Evolutionary conservation across 92 coral and sea anemone species (phyloP).

Genomic region (Parazoanthus darwini): DNA sequence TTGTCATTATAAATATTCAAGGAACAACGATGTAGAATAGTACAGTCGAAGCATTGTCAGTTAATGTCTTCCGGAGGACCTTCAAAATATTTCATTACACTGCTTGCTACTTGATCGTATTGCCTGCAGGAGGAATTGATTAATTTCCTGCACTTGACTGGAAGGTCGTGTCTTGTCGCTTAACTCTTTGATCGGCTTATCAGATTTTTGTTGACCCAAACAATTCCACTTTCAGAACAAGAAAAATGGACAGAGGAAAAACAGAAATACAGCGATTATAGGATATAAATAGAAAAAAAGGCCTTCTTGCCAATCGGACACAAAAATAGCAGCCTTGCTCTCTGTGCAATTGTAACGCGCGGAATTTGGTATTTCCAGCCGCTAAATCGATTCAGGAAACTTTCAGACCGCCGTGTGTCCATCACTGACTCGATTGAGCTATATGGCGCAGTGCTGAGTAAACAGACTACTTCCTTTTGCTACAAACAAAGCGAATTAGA

Average conservation of each 20-base stretch:
- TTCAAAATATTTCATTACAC: not conserved
- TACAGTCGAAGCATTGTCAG: not conserved
- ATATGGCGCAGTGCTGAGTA: not conserved
- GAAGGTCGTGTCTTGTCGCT: not conserved
- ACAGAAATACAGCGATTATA: not conserved
- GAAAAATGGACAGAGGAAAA: not conserved
- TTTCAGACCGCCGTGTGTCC: constrained; percentile 2
- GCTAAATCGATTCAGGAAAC: constrained; percentile 10
- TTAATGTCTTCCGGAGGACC: not conserved
- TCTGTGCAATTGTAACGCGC: not conserved
- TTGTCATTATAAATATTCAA: too few relatives aligned
- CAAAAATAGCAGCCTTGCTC: not conserved
- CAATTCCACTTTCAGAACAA: not conserved
- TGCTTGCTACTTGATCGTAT: not conserved
- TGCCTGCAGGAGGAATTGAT: not conserved
- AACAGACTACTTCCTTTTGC: constrained; percentile 8
- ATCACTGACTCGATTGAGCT: constrained; percentile 9
- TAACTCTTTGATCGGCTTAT: not conserved
- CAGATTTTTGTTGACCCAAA: not conserved
- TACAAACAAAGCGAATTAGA: not conserved
- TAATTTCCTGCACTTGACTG: not conserved
- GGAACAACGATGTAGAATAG: too few relatives aligned
- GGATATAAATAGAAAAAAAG: constrained; percentile 11
- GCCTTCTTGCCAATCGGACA: not conserved
- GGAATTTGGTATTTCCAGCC: constrained; percentile 13